phyloP scores from a whole-genome alignment of 2,888 invertebrate genomes.

The Heliconius ethilla region DNA sequence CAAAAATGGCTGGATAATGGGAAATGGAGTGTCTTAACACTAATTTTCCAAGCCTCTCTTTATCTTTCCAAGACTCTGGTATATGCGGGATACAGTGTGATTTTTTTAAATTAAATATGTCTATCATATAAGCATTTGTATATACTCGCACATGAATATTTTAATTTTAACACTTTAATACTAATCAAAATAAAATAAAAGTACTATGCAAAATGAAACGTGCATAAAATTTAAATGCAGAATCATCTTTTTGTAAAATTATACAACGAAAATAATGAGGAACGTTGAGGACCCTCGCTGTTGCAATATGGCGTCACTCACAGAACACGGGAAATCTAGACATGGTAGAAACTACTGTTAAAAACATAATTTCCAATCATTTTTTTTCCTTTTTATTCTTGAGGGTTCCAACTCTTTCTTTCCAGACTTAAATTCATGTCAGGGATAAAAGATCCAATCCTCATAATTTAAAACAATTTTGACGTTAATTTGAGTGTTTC shows the following conservation, averaged over 20 bases:
- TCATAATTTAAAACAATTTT: no score
- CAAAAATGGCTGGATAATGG: not conserved
- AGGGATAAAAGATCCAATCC: no score
- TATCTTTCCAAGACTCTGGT: no score
- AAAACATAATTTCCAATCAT: no score
- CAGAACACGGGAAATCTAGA: not conserved
- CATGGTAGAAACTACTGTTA: not conserved
- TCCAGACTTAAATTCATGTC: no score
- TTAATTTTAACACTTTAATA: not conserved
- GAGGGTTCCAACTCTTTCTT: no score
- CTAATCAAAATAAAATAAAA: constrained; percentile 23
- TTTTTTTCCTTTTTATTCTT: no score
- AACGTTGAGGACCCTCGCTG: constrained; percentile 40
- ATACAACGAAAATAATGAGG: constrained; percentile 44
- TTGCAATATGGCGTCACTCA: constrained; percentile 41
- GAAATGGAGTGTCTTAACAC: not conserved
- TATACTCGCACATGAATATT: not conserved
- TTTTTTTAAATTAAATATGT: no score
- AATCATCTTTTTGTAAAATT: constrained; percentile 41
- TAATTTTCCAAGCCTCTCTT: no score
- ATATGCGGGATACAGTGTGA: not conserved
- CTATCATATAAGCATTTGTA: no score
- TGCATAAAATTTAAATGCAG: constrained; percentile 38
- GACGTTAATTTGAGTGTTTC: no score
- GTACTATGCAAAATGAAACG: constrained; percentile 32